phyloP scores from a whole-genome alignment of 2,113 vertebrate genomes.

The Serilophus lunatus region DNA sequence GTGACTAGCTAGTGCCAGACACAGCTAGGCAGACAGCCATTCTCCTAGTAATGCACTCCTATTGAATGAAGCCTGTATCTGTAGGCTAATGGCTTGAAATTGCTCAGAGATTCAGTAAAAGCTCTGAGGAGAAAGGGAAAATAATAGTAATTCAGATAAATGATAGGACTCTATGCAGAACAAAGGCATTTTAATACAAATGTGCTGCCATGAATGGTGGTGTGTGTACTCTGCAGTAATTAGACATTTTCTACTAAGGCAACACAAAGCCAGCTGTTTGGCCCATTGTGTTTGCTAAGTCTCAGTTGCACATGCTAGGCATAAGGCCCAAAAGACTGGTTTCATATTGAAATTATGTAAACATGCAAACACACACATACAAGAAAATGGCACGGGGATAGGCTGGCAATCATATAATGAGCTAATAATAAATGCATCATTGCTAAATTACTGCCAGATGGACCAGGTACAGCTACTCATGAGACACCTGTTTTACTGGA shows the following conservation, averaged over 20 bases:
- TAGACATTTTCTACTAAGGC: conserved; percentile 48
- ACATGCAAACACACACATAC: not conserved
- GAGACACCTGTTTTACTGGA: not conserved
- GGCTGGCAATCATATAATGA: conserved; percentile 17
- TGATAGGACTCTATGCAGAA: conserved; percentile 42
- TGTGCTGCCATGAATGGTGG: conserved; percentile 42
- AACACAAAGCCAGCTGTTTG: conserved; percentile 61
- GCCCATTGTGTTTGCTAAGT: not conserved
- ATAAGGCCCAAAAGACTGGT: not conserved
- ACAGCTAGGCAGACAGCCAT: conserved; percentile 20
- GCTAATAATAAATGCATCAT: conserved; percentile 8
- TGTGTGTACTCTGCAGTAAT: conserved; percentile 47
- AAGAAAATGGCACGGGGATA: not conserved
- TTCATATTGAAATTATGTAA: conserved; percentile 5
- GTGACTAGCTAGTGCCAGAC: conserved; percentile 18
- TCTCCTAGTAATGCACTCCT: not conserved
- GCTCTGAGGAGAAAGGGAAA: conserved; percentile 52
- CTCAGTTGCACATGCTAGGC: not conserved
- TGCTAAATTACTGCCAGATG: conserved; percentile 17
- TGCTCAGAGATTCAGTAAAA: conserved; percentile 56
- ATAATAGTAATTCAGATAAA: conserved; percentile 69
- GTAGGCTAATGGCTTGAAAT: conserved; percentile 57
- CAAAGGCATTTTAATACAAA: conserved; percentile 61
- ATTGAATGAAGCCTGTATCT: conserved; percentile 31
- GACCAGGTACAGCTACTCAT: conserved; percentile 17